Base-by-base conservation (phyloP, 2,797 vertebrate genomes). In the Enteromius mattozi region DNA sequence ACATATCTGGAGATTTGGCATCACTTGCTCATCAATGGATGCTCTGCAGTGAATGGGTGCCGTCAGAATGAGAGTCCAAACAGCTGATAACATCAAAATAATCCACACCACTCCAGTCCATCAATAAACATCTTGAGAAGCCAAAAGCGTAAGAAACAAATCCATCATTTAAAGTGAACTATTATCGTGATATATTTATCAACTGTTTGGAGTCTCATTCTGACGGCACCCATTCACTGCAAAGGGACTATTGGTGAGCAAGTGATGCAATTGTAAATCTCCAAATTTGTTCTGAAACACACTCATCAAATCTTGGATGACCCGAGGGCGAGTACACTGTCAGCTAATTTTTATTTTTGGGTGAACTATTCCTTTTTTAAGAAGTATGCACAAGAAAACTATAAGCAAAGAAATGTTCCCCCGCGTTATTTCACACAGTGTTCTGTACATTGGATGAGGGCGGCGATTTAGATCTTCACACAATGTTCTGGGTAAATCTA, bases 401-500 rank as follows among this genome's bases (percentile, higher is more conserved):
- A 8, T 10, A 33, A 24, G 45, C 30, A 35, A 24, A 24, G 78
- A 69, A 40, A 56, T 19, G 3, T 30, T 69, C 10, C 42, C 33
- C 27, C 33, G 24, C 10, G 24, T 33, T 21, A 21, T 59, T 59
- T 81, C 35, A 45, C 68, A 71, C 37, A 0, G 19, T 42, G 78
- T 56, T 80, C 21, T 40, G 49, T 56, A 51, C 35, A 30, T 65
- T 33, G 27, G n/a, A 24, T 24, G 56, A 37, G 49, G 27, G 27
- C 27, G 14, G 65, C 3, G 33, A 16, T 69, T 17, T 33, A 30
- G 33, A 33, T 19, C 47, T 0, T 33, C 35, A 71, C 66, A 71
- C 68, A 30, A 10, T 59, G 68, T 71, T 71, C 82, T 77, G 35
- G 47, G 6, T 37, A 63, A 69, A 65, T 30, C 45, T 35, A 70